phyloP scores from a whole-genome alignment of 2,113 vertebrate genomes.

The Talpa occidentalis region DNA sequence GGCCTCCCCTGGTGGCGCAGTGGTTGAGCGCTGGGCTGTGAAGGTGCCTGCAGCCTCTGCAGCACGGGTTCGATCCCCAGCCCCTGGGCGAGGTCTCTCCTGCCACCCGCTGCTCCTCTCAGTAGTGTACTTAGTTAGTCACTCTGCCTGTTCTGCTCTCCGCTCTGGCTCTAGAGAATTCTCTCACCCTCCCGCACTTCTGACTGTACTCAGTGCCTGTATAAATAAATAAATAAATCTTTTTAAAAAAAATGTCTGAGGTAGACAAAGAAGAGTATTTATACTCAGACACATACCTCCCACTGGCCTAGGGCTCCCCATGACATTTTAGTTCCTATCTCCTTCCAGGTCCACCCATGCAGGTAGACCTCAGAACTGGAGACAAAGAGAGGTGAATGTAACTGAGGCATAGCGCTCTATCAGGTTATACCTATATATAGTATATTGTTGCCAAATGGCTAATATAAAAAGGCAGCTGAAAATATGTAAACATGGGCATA shows the following conservation, averaged over 20 bases:
- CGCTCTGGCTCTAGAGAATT: no score
- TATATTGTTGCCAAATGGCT: not conserved
- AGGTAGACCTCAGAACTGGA: not conserved
- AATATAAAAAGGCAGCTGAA: not conserved
- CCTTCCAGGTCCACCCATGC: not conserved
- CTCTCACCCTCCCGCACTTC: no score
- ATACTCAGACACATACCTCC: rapidly evolving
- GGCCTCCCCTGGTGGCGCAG: no score
- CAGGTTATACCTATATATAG: not conserved
- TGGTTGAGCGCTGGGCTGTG: no score
- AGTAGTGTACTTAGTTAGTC: no score
- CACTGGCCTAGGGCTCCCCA: not conserved
- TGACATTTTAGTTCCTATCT: not conserved
- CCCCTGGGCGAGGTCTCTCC: no score
- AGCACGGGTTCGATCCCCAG: no score
- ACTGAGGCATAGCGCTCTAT: not conserved
- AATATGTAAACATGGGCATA: not conserved
- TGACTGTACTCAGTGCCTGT: no score
- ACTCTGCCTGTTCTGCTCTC: no score
- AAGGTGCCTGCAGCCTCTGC: no score
- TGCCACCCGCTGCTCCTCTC: no score
- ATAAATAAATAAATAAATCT: no score
- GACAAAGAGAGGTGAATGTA: not conserved
- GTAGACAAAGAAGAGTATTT: not conserved
- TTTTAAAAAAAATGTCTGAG: not conserved